A percentile compares a stretch with the other conserved stretches of the same genome.
Conservation (phyloP, 2,113 vertebrate species). For the Otolemur garnettii region DNA sequence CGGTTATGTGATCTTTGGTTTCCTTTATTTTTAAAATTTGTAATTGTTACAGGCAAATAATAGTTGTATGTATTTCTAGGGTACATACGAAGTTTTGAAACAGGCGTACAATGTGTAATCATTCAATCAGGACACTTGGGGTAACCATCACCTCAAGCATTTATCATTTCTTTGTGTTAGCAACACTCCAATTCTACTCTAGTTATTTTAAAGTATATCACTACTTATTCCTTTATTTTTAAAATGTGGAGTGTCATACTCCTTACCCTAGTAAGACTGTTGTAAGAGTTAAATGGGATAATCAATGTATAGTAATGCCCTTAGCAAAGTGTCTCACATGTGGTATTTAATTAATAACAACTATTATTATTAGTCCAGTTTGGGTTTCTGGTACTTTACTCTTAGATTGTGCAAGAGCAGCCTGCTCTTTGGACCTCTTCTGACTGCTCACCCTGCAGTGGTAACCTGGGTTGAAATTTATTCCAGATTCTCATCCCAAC, state of each 20-base stretch:
- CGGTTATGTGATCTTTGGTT: not conserved
- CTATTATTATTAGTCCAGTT: slow-evolving; percentile 13
- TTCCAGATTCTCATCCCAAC: slow-evolving; percentile 10
- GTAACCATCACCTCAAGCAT: too few relatives aligned
- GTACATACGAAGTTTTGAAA: too few relatives aligned
- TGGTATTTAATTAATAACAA: not conserved
- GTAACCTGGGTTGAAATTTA: slow-evolving; percentile 53
- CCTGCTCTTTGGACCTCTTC: not conserved
- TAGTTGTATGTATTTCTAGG: too few relatives aligned
- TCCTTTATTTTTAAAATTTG: slow-evolving; percentile 32
- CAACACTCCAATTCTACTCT: too few relatives aligned
- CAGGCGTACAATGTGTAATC: too few relatives aligned
- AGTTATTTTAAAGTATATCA: too few relatives aligned
- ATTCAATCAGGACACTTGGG: too few relatives aligned
- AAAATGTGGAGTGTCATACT: slow-evolving; percentile 20
- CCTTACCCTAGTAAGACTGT: slow-evolving; percentile 4
- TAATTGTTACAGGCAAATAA: too few relatives aligned
- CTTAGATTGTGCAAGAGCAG: not conserved
- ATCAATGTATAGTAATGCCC: not conserved
- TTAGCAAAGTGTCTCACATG: not conserved
- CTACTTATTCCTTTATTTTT: slow-evolving; percentile 18
- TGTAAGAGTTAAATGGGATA: slow-evolving; percentile 44
- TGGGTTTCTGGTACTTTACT: not conserved
- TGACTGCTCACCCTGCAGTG: not conserved
- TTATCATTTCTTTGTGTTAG: too few relatives aligned